A percentile compares a stretch with the other conserved stretches of the same genome.
Evolutionary conservation across 2,888 invertebrate species (phyloP).

Genomic region (Apamea epomidion): DNA sequence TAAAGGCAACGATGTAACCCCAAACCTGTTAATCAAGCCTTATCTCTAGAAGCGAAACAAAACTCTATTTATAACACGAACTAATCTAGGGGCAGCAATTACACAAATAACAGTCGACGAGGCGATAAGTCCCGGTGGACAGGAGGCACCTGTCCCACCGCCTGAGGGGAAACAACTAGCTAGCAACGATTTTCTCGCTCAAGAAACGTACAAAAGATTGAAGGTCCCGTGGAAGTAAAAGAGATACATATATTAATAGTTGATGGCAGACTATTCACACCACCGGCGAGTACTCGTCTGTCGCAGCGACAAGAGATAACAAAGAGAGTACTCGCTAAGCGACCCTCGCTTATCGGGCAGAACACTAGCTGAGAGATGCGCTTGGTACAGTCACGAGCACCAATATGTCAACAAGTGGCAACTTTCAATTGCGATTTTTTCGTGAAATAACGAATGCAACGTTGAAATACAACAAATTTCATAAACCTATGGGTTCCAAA

Average conservation of each 20-base stretch:
- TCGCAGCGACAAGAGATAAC: background rate
- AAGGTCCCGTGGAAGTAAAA: background rate
- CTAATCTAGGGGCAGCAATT: constrained; percentile 25
- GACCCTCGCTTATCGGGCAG: background rate
- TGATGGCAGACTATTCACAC: too few relatives aligned
- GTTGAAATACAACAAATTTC: too few relatives aligned
- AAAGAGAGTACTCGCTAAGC: too few relatives aligned
- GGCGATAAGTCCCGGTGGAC: constrained; percentile 5
- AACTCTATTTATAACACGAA: constrained; percentile 32
- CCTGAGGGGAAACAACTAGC: background rate
- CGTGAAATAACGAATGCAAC: too few relatives aligned
- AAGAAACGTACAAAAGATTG: background rate
- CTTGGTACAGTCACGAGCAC: too few relatives aligned
- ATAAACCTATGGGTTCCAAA: too few relatives aligned
- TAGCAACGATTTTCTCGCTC: background rate
- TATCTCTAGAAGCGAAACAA: constrained; percentile 24
- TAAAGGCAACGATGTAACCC: background rate
- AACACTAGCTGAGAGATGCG: background rate
- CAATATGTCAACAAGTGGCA: too few relatives aligned
- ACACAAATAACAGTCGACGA: constrained; percentile 23
- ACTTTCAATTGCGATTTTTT: too few relatives aligned
- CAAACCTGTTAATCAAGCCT: constrained; percentile 35
- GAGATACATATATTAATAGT: background rate
- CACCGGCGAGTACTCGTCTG: background rate
- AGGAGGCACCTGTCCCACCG: background rate